Percentiles rank a stretch among this genome's conserved stretches.
phyloP scores from a whole-genome alignment of 2,888 invertebrate species.

The Chorisops tibialis region DNA sequence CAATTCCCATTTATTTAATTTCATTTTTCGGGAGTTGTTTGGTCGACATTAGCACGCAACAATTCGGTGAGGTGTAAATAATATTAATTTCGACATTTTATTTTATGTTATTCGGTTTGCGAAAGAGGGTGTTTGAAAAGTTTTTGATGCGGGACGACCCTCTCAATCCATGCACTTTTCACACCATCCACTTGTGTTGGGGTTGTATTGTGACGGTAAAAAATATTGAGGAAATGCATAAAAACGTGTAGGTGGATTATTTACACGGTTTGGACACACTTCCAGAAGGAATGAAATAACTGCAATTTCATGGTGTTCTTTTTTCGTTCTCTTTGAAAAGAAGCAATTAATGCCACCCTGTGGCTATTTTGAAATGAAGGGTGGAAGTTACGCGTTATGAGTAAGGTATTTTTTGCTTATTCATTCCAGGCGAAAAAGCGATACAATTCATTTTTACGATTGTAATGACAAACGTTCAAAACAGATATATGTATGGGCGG shows the following conservation, averaged over 20 bases:
- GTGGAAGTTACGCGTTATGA: not conserved
- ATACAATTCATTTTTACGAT: constrained; percentile 3
- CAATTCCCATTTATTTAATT: constrained; percentile 18
- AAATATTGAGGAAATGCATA: constrained; percentile 25
- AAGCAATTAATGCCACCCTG: constrained; percentile 32
- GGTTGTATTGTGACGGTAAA: not conserved
- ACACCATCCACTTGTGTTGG: too few relatives aligned
- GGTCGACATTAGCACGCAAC: constrained; percentile 23
- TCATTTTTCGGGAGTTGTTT: too few relatives aligned
- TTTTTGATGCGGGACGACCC: too few relatives aligned
- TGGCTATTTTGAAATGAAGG: constrained; percentile 7
- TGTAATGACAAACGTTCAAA: not conserved
- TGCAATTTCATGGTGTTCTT: constrained; percentile 27
- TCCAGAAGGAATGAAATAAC: too few relatives aligned
- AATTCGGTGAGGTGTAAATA: constrained; percentile 31
- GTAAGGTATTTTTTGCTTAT: constrained; percentile 13
- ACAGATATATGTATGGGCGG: too few relatives aligned
- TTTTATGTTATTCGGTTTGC: not conserved
- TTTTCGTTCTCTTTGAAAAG: constrained; percentile 25
- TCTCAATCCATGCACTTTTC: too few relatives aligned
- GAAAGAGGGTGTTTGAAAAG: too few relatives aligned
- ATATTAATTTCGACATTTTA: constrained; percentile 30
- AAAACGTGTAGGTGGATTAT: constrained; percentile 31
- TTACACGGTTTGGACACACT: constrained; percentile 28
- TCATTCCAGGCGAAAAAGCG: not conserved